Evolutionary conservation across 2,888 invertebrate species (phyloP), one percentile per base, ranked within the genome.

Genomic region (Netelia virgata): DNA sequence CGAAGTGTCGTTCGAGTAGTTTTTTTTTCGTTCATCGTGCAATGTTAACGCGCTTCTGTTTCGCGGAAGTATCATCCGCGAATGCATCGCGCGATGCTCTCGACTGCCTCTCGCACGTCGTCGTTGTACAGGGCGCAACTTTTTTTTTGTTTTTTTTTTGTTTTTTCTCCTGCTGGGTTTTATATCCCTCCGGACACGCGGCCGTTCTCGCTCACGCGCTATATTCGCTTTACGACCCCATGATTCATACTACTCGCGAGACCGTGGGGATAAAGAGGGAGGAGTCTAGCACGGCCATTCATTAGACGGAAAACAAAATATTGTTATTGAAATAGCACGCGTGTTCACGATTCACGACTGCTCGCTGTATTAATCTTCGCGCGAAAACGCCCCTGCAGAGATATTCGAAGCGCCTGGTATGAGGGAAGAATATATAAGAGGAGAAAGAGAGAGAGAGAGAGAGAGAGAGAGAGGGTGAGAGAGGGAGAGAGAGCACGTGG

Each of bases 201-300:
- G 72, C 69, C 20, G 70, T 75, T 82, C 53, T 53, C 80, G 77
- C 69, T 68, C 74, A 59, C 87, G 85, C 81, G 79, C 87, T 89
- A 89, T 91, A 90, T 92, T 79, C 90, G 89, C 90, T 91, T 92
- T 90, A 90, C 86, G 88, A 89, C 87, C 87, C 85, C 84, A 88
- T 90, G 91, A 92, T 90, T 92, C 91, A 91, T 90, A 87, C 80
- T 84, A 80, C 53, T 57, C 57, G 64, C 20, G 70, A 18, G 69
- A 50, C 69, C 47, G 55, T 14, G 20, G 70, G 57, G 28, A 16
- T 59, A 70, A 8, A 16, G 59, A 41, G 76, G 83, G 86, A 59
- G 81, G 78, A 81, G 81, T 73, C 66, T 68, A 61, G 68, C 74
- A 76, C 36, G 75, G 82, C 86, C 73, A 87, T 87, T 87, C 82